Base-by-base conservation (phyloP, 1,140 invertebrate genomes). In the Drosophila tristis region DNA sequence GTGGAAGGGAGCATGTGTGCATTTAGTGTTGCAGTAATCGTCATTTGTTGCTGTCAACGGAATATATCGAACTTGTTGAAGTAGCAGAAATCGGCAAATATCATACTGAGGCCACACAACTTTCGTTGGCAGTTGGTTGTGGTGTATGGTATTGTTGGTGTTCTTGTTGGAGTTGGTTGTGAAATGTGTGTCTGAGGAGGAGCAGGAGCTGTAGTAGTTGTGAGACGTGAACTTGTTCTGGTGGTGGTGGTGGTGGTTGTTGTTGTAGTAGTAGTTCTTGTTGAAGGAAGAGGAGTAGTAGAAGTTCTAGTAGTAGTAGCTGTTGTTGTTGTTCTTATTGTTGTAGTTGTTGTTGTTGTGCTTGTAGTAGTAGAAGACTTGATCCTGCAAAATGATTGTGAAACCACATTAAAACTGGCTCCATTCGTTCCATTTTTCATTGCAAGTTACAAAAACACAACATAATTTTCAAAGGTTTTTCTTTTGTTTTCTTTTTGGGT, bases 301-400 rank as follows among this genome's bases (percentile, higher is more conserved):
- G 73, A 72, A 76, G 73, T 67, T 68, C 62, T 77, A 79, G 71
- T 80, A 78, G 72, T 80, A 80, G 73, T 77, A 70, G 76, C 77
- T 75, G 80, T 63, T 66, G 79, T 43, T 68, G 62, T 51, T 58
- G 67, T 68, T 72, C 51, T 76, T 75, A 54, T 79, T 74, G 64
- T 85, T 68, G 63, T 90, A 74, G 78, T 86, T 82, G 73, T 87
- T 78, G 84, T 90, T 84, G 85, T 90, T 76, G 75, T 90, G 71
- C 86, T 90, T 82, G 89, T 90, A 91, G 90, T 72, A 91, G 85
- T 74, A 91, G 90, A 78, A 79, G 84, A 74, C 87, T 91, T 91
- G 90, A 86, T 90, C 90, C 90, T 91, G 90, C 80, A 91, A 91
- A 91, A 91, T 91, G 90, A 91, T 91, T 90, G 85, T 90, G 82